Evolutionary conservation across 2,888 invertebrate species (phyloP), one percentile per base, ranked within the genome.

Genomic region (Psococerastis gibbosa): DNA sequence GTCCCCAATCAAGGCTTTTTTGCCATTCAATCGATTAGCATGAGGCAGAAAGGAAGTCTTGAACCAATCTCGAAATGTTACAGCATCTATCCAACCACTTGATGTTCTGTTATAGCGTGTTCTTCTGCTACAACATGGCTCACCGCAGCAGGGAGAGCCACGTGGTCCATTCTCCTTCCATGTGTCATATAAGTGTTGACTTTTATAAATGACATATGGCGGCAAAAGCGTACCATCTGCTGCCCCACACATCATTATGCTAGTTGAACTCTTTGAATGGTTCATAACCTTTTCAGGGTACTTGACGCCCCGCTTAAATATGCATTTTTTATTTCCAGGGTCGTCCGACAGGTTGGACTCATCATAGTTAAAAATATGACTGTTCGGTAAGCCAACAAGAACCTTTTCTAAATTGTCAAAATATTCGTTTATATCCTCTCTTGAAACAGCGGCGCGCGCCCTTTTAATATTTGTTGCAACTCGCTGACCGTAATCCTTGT

Each of bases 341-440:
- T 62, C 56, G 45, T 59, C 59, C 9, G 50, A 46, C 3, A 61
- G 49, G 43, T 57, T 58, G 2, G 56, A 53, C 46, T 59, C 57
- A 45, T 60, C 58, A 48, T 56, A 61, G 43, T 60, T 60, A 17
- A 54, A 46, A 16, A 55, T 54, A 27, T 53, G 50, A 34, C 34
- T 13, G 18, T 50, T 46, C 13, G 49, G 48, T 32, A 53, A 44
- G 15, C 49, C 50, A 46, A 45, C 42, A 6, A 53, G 15, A 11
- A 45, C 45, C 31, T 43, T 16, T 45, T 47, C 45, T 5, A 54
- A 46, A 35, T 54, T 51, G n/a, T 49, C 42, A 44, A 51, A 52
- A 47, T 52, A 53, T 22, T 32, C 15, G 8, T 6, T 18, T 9
- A 34, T 6, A 8, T 8, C 6, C 8, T 15, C 13, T 16, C 9